Evolutionary conservation across 2,797 vertebrate species (phyloP).

Genomic region (Carapus acus): DNA sequence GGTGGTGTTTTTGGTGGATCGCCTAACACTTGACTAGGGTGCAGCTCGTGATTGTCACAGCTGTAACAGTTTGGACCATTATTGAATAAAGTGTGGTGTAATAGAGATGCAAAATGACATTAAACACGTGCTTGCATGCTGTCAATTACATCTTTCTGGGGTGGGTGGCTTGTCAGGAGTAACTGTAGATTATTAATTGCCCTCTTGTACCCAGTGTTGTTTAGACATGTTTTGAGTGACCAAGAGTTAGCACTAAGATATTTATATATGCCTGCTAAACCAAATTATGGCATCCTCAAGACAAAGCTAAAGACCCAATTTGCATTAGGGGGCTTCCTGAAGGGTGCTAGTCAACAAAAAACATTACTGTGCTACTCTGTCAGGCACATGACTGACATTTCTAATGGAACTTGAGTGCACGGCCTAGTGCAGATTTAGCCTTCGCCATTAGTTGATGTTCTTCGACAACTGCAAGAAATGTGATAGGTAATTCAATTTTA

Average conservation of each 20-base stretch:
- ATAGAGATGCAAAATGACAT: constrained; percentile 58
- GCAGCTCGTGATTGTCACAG: constrained; percentile 40
- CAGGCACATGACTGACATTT: constrained; percentile 61
- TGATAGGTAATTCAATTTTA: constrained; percentile 71
- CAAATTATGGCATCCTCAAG: constrained; percentile 61
- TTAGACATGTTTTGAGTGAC: constrained; percentile 56
- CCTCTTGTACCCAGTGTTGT: constrained; percentile 45
- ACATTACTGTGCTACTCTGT: constrained; percentile 52
- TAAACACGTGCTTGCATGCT: constrained; percentile 50
- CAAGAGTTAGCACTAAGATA: constrained; percentile 58
- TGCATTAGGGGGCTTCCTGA: constrained; percentile 58
- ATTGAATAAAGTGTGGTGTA: constrained; percentile 56
- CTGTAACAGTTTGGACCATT: constrained; percentile 41
- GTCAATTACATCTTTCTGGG: constrained; percentile 63
- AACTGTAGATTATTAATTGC: constrained; percentile 69
- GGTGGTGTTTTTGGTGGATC: not conserved
- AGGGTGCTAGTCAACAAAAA: constrained; percentile 53
- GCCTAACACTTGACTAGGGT: constrained; percentile 9
- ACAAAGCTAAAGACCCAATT: constrained; percentile 73
- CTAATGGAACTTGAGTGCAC: constrained; percentile 58
- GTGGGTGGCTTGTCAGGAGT: constrained; percentile 60
- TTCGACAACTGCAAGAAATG: constrained; percentile 67
- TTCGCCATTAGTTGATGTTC: constrained; percentile 38
- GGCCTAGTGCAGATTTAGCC: constrained; percentile 58
- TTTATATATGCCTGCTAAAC: constrained; percentile 74